Conservation (phyloP, 35 echinoderm and acorn worm genomes). For the Heliocidaris erythrogramma region DNA sequence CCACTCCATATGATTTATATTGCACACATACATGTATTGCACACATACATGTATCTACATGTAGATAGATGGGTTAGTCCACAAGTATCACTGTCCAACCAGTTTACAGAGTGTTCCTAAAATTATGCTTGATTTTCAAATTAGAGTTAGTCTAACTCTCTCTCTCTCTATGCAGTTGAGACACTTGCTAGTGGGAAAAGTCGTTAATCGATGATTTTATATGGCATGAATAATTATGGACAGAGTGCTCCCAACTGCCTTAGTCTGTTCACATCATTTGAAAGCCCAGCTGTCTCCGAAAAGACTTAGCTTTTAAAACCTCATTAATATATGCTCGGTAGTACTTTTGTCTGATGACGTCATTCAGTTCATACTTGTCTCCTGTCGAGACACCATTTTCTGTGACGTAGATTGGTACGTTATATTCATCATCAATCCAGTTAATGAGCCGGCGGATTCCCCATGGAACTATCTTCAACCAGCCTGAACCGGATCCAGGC, state of each 20-base stretch:
- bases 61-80: no score
- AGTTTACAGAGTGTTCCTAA: no score
- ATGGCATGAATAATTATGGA: no score
- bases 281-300: background rate
- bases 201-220: no score
- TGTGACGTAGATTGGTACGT: constrained; percentile 59
- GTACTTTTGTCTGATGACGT: constrained; percentile 53
- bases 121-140: no score
- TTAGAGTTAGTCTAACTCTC: no score
- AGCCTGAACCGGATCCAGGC: constrained; percentile 65
- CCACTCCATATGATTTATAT: no score
- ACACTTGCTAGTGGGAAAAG: no score
- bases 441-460: constrained; percentile 56
- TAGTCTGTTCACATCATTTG: background rate
- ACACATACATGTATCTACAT: no score
- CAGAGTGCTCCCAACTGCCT: background rate
- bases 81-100: no score
- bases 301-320: constrained; percentile 62
- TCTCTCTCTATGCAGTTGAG: no score
- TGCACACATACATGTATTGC: no score
- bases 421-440: constrained; percentile 64
- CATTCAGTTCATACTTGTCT: constrained; percentile 51
- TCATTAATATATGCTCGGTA: constrained; percentile 66
- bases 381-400: constrained; percentile 62
- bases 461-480: constrained; percentile 78